phyloP scores from a whole-genome alignment of 2,797 vertebrate species.

The Phoxinus dragarum region DNA sequence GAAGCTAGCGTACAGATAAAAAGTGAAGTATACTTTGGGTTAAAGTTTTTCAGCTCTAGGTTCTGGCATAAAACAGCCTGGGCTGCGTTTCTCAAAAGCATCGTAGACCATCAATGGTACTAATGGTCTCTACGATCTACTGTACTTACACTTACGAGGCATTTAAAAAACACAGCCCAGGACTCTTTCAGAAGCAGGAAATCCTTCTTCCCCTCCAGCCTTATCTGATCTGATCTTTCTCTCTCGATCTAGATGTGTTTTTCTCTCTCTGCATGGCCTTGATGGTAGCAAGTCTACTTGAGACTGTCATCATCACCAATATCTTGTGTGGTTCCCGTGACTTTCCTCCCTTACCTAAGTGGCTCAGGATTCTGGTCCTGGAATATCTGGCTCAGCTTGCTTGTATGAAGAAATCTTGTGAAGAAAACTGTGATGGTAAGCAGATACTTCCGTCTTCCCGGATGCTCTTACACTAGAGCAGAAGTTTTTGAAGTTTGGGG shows the following conservation, averaged over 20 bases:
- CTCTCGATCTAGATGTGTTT: slow-evolving; percentile 47
- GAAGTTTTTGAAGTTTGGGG: too few species aligned
- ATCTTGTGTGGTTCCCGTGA: slow-evolving; percentile 66
- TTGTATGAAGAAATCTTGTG: slow-evolving; percentile 33
- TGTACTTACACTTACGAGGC: not conserved
- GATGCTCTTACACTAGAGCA: not conserved
- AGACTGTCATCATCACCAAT: slow-evolving; percentile 76
- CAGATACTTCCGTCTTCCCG: not conserved
- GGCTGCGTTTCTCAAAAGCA: not conserved
- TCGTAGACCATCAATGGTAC: not conserved
- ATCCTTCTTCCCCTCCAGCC: not conserved
- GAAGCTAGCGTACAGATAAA: not conserved
- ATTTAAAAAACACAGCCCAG: not conserved
- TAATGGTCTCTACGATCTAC: not conserved
- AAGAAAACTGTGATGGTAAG: slow-evolving; percentile 16
- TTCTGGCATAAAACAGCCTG: too few species aligned
- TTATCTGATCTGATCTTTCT: slow-evolving; percentile 2
- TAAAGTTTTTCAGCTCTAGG: not conserved
- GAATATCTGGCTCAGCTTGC: slow-evolving; percentile 45
- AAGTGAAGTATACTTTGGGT: not conserved
- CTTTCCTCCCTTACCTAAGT: slow-evolving; percentile 60
- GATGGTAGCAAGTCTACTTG: slow-evolving; percentile 78
- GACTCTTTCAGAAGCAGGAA: not conserved
- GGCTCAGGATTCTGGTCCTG: slow-evolving; percentile 63
- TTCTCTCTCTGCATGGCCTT: slow-evolving; percentile 76